These are phyloP conservation scores for Natrix natrix DNA, from an alignment of 2,797 vertebrate genomes.

Conservation along the genomic window DNA sequence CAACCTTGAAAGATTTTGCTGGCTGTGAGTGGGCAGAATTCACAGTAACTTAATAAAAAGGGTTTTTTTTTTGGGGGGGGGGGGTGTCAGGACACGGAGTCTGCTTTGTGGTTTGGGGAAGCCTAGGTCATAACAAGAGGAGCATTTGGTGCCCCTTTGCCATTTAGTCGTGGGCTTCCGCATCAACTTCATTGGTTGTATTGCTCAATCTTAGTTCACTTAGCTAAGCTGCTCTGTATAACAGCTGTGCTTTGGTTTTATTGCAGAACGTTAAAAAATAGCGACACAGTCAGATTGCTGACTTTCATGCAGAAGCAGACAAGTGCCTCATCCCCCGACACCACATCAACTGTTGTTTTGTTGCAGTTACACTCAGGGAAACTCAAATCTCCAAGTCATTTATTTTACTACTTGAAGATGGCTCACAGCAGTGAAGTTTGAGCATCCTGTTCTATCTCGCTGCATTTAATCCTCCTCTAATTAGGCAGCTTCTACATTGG, in stretches of 20 bases:
- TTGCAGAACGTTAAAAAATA: neutral
- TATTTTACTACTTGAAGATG: conserved; percentile 13
- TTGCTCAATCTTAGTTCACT: neutral
- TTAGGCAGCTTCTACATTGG: neutral
- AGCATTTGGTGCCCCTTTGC: neutral
- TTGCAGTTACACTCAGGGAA: neutral
- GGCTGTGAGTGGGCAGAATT: too few relatives aligned
- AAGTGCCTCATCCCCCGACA: neutral
- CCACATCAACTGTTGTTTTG: neutral
- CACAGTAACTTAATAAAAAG: too few relatives aligned
- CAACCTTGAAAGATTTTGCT: too few relatives aligned
- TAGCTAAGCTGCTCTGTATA: neutral
- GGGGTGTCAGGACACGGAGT: too few relatives aligned
- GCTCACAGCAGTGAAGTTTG: neutral
- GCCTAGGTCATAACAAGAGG: too few relatives aligned
- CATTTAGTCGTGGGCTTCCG: neutral
- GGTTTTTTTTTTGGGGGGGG: too few relatives aligned
- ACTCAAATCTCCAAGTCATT: conserved; percentile 8
- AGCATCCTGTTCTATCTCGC: conserved; percentile 7
- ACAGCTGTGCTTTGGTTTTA: neutral
- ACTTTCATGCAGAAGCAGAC: neutral
- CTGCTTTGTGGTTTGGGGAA: too few relatives aligned
- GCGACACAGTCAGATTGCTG: neutral
- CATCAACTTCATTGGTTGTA: neutral
- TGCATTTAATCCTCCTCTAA: conserved; percentile 2